Conservation (phyloP, 2,113 vertebrate genomes). For the Pantherophis guttatus region DNA sequence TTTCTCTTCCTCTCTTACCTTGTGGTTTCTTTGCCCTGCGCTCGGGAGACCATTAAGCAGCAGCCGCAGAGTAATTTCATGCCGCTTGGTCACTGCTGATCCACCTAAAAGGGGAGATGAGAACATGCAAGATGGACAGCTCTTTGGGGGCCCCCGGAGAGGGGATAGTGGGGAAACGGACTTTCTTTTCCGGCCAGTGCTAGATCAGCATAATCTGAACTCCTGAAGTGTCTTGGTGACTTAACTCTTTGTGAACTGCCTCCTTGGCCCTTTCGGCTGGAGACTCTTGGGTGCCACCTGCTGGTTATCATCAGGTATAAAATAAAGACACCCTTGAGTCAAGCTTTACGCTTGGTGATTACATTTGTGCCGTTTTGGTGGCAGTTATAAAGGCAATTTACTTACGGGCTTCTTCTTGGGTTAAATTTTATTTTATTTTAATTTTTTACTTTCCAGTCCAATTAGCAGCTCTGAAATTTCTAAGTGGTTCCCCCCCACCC, state of each 20-base stretch:
- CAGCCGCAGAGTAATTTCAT: conserved; percentile 52
- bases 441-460: neutral
- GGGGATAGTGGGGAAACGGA: neutral
- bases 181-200: neutral
- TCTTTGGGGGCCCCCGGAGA: neutral
- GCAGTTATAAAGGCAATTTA: neutral
- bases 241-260: neutral
- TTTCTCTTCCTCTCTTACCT: conserved; percentile 29
- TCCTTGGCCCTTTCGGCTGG: accelerated
- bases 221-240: accelerated
- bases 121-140: neutral
- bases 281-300: neutral
- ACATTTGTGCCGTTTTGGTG: neutral
- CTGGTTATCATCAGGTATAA: neutral
- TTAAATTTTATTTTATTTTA: neutral
- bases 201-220: neutral
- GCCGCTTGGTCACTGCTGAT: neutral
- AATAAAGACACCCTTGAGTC: neutral
- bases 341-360: neutral
- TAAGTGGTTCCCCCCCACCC: neutral
- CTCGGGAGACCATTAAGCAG: conserved; percentile 49
- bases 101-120: neutral
- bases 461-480: neutral
- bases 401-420: neutral
- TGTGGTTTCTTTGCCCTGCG: conserved; percentile 45